phyloP scores from a whole-genome alignment of 2,888 invertebrate genomes.

The Aplocera efformata region DNA sequence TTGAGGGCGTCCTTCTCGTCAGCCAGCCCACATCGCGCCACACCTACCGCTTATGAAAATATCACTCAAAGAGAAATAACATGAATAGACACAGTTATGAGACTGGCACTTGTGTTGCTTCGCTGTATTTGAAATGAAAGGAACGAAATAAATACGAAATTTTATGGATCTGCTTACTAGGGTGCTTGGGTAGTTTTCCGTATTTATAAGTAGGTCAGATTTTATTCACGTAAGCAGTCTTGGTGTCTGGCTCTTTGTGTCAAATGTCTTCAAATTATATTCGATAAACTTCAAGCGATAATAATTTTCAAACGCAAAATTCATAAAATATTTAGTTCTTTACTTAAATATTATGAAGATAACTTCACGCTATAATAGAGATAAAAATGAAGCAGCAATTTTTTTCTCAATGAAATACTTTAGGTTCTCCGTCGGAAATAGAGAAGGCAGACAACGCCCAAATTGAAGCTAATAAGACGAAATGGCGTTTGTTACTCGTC shows the following conservation, averaged over 20 bases:
- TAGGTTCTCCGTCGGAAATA: conserved; percentile 24
- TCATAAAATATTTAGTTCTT: no score
- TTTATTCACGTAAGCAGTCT: no score
- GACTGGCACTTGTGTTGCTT: conserved; percentile 10
- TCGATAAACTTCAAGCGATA: no score
- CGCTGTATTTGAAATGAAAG: conserved; percentile 5
- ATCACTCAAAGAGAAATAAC: conserved; percentile 20
- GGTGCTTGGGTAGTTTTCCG: no score
- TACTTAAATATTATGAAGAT: neutral
- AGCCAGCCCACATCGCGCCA: conserved; percentile 5
- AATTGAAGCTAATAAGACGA: conserved; percentile 44
- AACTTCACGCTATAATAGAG: neutral
- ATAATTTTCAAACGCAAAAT: no score
- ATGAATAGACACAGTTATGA: conserved; percentile 13
- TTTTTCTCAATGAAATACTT: conserved; percentile 13
- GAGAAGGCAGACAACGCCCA: conserved; percentile 30
- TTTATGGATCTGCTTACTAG: no score
- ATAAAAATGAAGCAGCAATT: neutral
- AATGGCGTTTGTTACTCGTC: conserved; percentile 36
- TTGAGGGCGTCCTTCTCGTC: conserved; percentile 25
- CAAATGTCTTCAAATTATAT: no score
- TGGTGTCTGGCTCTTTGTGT: no score
- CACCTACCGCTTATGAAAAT: conserved; percentile 13
- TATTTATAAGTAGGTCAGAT: no score
- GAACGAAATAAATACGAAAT: neutral